Conservation (phyloP, 1,140 invertebrate genomes). For the Drosophila lacertosa region DNA sequence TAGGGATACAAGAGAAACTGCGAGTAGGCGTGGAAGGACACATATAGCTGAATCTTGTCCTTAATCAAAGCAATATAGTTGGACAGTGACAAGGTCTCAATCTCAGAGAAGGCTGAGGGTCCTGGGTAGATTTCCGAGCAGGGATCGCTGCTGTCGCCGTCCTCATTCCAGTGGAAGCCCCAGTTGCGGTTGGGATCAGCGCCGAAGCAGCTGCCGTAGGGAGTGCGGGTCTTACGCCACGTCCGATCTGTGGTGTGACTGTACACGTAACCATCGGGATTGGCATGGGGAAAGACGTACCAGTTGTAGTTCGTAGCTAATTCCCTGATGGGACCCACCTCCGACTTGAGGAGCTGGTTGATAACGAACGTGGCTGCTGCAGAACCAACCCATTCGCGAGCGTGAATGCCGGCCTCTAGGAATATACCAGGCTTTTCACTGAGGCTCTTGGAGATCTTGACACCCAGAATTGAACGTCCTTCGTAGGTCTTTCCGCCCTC, state of each 20-base stretch:
- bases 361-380: conserved; percentile 89
- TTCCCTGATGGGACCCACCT: conserved; percentile 79
- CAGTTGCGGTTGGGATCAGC: too few relatives aligned
- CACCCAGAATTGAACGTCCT: conserved; percentile 86
- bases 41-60: conserved; percentile 83
- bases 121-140: conserved; percentile 88
- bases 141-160: conserved; percentile 86
- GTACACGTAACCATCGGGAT: conserved; percentile 92
- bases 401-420: conserved; percentile 87
- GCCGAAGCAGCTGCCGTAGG: too few relatives aligned
- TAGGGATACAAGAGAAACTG: conserved; percentile 84
- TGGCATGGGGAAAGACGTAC: conserved; percentile 89
- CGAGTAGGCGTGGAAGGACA: conserved; percentile 85
- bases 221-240: conserved; percentile 91
- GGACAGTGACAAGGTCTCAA: too few relatives aligned
- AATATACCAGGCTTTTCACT: conserved; percentile 83
- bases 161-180: too few relatives aligned
- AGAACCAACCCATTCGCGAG: conserved; percentile 92
- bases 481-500: conserved; percentile 86
- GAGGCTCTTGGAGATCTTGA: conserved; percentile 85
- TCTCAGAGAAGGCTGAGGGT: conserved; percentile 86
- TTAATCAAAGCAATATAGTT: conserved; percentile 81
- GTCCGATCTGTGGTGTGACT: conserved; percentile 87
- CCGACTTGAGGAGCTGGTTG: conserved; percentile 86
- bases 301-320: conserved; percentile 88